Conservation (phyloP, 2,113 vertebrate genomes). For the Pelecanus crispus region DNA sequence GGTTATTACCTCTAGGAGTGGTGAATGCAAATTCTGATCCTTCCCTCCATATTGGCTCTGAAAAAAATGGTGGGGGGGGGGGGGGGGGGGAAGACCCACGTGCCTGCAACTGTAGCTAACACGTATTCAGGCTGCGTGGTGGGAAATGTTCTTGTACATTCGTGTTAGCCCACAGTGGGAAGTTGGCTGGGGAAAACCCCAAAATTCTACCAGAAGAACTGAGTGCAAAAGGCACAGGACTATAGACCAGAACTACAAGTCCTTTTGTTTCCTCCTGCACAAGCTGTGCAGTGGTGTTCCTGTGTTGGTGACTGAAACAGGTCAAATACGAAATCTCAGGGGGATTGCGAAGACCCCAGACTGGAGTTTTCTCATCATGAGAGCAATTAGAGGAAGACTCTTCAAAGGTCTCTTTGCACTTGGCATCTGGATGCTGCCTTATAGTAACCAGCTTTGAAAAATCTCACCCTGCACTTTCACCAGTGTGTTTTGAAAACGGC, state of each 20-base stretch:
- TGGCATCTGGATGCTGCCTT: background rate
- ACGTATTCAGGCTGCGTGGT: background rate
- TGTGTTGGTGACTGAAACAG: accelerated
- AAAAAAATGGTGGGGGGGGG: background rate
- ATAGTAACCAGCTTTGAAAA: background rate
- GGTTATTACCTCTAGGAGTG: background rate
- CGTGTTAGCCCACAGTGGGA: background rate
- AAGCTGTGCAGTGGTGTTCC: background rate
- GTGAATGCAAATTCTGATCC: background rate
- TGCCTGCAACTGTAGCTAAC: background rate
- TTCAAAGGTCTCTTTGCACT: background rate
- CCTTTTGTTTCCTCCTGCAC: background rate
- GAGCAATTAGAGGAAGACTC: background rate
- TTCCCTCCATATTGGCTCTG: background rate
- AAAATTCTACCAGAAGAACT: background rate
- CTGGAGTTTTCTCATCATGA: background rate
- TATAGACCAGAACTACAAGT: background rate
- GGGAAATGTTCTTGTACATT: background rate
- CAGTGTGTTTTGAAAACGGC: background rate
- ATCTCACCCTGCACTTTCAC: background rate
- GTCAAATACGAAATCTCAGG: background rate
- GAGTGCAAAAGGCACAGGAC: background rate
- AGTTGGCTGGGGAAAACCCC: background rate
- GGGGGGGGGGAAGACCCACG: background rate
- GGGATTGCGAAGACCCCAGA: background rate